Base-by-base conservation (phyloP, 2,888 invertebrate species). In the Dione vanillae region DNA sequence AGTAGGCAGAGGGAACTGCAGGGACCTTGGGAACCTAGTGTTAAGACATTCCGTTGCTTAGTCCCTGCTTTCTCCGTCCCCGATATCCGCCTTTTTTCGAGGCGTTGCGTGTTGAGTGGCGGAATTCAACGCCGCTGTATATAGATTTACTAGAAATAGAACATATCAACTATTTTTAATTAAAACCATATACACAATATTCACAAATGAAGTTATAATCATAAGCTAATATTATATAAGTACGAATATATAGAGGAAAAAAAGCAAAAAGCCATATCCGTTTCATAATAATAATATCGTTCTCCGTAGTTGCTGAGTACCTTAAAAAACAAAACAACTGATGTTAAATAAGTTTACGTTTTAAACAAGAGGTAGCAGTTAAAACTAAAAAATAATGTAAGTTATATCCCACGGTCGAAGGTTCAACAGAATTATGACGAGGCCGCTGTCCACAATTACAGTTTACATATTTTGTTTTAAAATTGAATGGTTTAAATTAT, bases 331-430 rank as follows among this genome's bases (percentile, higher is more conserved):
- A 37, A 35, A 35, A 52, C 27, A 52, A 27, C 35, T 35, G n/a
- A 54, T 11, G 12, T 40, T 40, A 40, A 56, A 56, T 37, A 2
- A 16, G 11, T 37, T 16, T 11, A 7, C 16, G 54, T 37, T 37
- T 14, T 37, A 56, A 56, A 56, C 35, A 56, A 40, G 11, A 56
- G 35, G 35, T 54, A 54, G 35, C n/a, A 16, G 35, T 16, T n/a
- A n/a, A 37, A 35, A 54, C 2, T 35, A 54, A 37, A 56, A 56
- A 56, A 40, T 40, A 16, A 56, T 56, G 37, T 56, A 56, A 37
- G 11, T 16, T 56, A 56, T 56, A 56, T 56, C 56, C 16, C 56
- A 56, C 56, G 37, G 6, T 40, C 40, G 11, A 56, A 56, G 56
- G 56, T 0, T 56, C 7, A 1, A 37, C 40, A 19, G 16, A 56